Base-by-base conservation (phyloP, 1,140 invertebrate species). In the Drosophila bocqueti region DNA sequence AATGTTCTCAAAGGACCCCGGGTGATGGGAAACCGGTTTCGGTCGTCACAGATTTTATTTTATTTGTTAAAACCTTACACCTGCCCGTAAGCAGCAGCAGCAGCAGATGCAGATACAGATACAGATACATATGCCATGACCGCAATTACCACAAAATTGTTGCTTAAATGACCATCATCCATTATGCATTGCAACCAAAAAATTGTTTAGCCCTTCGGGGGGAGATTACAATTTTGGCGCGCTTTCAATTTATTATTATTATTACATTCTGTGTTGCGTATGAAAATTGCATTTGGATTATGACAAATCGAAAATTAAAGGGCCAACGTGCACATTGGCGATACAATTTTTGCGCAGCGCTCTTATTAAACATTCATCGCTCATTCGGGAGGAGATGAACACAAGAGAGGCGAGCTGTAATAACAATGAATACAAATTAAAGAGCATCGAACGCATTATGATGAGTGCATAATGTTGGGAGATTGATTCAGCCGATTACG, bases 381-480 rank as follows among this genome's bases (percentile, higher is more conserved):
- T 43, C 58, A 66, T 65, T 61, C 15, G 7, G 21, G 8, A 10
- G 34, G 34, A 16, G 31, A 36, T 50, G 11, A n/a, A 31, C 49
- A n/a, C 26, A 50, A 1, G 4, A 21, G 9, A 34, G 40, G 11
- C 49, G 24, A 16, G 8, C 18, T 47, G 18, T 29, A 47, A 63
- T 46, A 66, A 63, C 64, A 66, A 63, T 63, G 58, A 63, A 66
- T 63, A 47, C 58, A 65, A 62, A 65, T 63, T 65, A 65, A 65
- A 62, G 58, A 18, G 40, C 63, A 62, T 43, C 57, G 43, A 18
- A 4, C 11, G 63, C 63, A 62, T 34, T 62, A 65, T 45, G 40
- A 36, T 45, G 63, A 63, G 63, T 65, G 63, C 29, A 45, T 45
- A 26, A 61, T 60, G 18, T 34, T 15, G 62, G 26, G 10, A 60